Percentiles rank a stretch among this genome's conserved stretches.
These are phyloP conservation scores for Trochalopteron elliotii DNA, from an alignment of 2,113 vertebrate genomes.

Conservation along the genomic window DNA sequence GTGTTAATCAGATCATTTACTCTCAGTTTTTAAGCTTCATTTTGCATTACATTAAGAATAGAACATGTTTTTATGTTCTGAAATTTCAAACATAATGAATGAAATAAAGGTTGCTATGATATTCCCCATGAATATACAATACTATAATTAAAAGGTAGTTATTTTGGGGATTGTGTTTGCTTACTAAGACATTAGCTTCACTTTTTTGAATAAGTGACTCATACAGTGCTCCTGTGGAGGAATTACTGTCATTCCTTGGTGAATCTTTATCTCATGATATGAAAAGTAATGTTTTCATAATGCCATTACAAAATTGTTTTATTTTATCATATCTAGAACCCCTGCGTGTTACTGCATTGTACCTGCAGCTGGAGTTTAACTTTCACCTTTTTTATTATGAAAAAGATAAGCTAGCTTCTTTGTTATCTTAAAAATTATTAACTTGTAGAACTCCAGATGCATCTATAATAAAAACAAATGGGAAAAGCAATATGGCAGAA, in stretches of 20 bases:
- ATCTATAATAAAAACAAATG: slow-evolving; percentile 1
- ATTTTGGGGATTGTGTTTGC: slow-evolving; percentile 3
- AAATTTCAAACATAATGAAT: background rate
- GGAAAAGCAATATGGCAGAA: background rate
- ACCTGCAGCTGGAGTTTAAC: background rate
- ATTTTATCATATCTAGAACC: background rate
- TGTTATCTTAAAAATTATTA: background rate
- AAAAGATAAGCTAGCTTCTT: background rate
- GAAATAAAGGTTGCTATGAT: slow-evolving; percentile 1
- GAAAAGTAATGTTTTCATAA: slow-evolving; percentile 14
- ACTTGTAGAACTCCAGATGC: background rate
- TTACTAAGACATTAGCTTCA: background rate
- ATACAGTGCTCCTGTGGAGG: background rate
- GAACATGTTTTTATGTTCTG: background rate
- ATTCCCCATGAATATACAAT: background rate
- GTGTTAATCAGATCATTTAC: background rate
- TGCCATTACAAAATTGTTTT: background rate
- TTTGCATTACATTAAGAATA: background rate
- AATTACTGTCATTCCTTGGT: background rate
- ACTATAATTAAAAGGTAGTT: slow-evolving; percentile 12
- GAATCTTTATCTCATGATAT: background rate
- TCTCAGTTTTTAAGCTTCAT: background rate
- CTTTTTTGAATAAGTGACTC: slow-evolving; percentile 22
- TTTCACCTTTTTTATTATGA: background rate
- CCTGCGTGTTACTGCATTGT: background rate